These are phyloP conservation scores for Trochalopteron elliotii DNA, from an alignment of 2,113 vertebrate genomes.

Conservation along the genomic window DNA sequence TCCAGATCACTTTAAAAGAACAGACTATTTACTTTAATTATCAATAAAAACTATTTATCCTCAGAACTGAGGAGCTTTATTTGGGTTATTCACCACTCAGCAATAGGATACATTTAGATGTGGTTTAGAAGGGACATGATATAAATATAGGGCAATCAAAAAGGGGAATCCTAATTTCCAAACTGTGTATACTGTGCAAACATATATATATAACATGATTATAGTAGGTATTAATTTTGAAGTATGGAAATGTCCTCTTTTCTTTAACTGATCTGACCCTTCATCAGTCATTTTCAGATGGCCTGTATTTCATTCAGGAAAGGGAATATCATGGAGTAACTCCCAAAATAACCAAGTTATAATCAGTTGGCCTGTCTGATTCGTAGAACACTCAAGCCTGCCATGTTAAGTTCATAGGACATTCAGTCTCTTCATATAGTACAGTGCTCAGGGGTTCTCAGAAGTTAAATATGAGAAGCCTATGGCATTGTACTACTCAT, in stretches of 20 bases:
- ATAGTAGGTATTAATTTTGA: neutral
- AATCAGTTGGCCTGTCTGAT: neutral
- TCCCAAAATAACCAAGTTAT: neutral
- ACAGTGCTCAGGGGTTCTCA: neutral
- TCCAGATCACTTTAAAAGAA: neutral
- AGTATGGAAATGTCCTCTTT: neutral
- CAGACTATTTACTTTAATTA: neutral
- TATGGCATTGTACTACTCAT: neutral
- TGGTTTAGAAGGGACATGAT: neutral
- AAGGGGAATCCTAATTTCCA: neutral
- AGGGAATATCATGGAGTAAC: neutral
- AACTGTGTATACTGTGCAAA: neutral
- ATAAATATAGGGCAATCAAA: neutral
- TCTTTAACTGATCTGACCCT: neutral
- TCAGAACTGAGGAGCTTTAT: neutral
- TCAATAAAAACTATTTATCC: neutral
- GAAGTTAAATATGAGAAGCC: conserved; percentile 2
- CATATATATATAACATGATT: neutral
- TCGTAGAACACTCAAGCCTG: neutral
- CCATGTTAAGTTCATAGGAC: neutral
- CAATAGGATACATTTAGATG: neutral
- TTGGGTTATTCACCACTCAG: neutral
- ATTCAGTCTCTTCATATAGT: neutral
- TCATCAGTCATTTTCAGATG: neutral
- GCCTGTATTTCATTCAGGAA: neutral